Base-by-base conservation (phyloP, 2,888 invertebrate genomes). In the Ochropacha duplaris region DNA sequence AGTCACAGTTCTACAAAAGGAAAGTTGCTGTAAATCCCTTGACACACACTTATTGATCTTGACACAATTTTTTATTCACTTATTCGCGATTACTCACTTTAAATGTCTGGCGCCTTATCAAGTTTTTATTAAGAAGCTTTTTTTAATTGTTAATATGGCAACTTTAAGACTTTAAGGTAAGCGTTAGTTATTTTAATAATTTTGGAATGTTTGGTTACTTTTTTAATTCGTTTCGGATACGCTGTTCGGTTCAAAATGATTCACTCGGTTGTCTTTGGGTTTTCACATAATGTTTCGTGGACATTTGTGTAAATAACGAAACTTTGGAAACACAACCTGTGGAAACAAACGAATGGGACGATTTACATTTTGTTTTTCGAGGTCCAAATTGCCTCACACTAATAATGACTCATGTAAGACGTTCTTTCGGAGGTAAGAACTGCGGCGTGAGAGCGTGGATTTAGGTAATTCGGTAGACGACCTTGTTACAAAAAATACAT, bases 1-100 rank as follows among this genome's bases (percentile, higher is more conserved):
- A 84, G 82, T 83, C 75, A 72, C 74, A 71, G 79, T 72, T 82
- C 88, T 81, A 81, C 85, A 89, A 90, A 91, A 87, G 92, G 92
- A 90, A 91, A 90, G 89, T 89, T 87, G 44, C 44, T 19, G 88
- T 76, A 76, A 73, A 85, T 78, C 89, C 92, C 88, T 91, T 92
- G 92, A 91, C 92, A 92, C 83, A 90, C 90, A 89, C 87, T 85
- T 83, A 77, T 79, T 72, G 88, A 70, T 90, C 90, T 90, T 92
- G 92, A 88, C 91, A 92, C 92, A 57, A 86, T 89, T 90, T 80
- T 83, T 84, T 86, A 78, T 77, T 83, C 83, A 83, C 78, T 79
- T 76, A 68, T 68, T 66, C 66, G 59, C 58, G 51, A 61, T 58
- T 64, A 66, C 59, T 65, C 62, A 63, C 59, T 60, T 56, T 63